Percentiles rank a stretch among this genome's conserved stretches.
Conservation (phyloP, 2,797 vertebrate genomes). For the Emydoidea blandingii region DNA sequence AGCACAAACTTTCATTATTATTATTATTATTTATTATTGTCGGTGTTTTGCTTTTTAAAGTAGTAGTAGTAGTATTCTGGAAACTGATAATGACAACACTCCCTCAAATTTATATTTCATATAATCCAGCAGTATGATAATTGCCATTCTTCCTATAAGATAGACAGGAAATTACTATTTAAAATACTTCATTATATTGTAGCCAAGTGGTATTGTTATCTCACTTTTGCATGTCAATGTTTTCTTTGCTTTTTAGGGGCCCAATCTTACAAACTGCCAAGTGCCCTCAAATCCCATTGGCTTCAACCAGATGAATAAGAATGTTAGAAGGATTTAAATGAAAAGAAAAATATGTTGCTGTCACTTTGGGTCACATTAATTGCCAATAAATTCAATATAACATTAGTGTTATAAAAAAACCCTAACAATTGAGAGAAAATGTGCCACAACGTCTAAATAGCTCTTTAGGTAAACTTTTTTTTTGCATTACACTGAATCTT, state of each 20-base stretch:
- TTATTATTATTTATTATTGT: conserved; percentile 3
- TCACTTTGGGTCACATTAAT: background rate
- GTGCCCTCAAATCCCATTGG: background rate
- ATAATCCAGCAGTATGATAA: conserved; percentile 22
- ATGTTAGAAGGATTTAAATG: conserved; percentile 32
- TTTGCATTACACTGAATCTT: background rate
- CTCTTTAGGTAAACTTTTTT: background rate
- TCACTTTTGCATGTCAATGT: conserved; percentile 25
- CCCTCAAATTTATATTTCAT: background rate
- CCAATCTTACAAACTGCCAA: conserved; percentile 20
- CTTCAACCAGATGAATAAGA: conserved; percentile 15
- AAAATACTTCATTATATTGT: conserved; percentile 46
- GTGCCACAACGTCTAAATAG: background rate
- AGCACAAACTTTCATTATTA: background rate
- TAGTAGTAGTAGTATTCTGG: background rate
- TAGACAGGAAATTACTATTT: conserved; percentile 45
- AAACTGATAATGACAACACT: conserved; percentile 2
- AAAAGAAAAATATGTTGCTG: conserved; percentile 41
- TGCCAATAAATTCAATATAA: conserved; percentile 23
- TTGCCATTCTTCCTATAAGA: conserved; percentile 51
- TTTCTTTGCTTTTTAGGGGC: conserved; percentile 18
- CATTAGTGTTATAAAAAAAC: background rate
- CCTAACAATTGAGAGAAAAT: background rate
- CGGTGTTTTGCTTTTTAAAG: background rate
- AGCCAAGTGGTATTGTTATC: conserved; percentile 30